phyloP scores from a whole-genome alignment of 2,113 vertebrate genomes.

The Chamaea fasciata region DNA sequence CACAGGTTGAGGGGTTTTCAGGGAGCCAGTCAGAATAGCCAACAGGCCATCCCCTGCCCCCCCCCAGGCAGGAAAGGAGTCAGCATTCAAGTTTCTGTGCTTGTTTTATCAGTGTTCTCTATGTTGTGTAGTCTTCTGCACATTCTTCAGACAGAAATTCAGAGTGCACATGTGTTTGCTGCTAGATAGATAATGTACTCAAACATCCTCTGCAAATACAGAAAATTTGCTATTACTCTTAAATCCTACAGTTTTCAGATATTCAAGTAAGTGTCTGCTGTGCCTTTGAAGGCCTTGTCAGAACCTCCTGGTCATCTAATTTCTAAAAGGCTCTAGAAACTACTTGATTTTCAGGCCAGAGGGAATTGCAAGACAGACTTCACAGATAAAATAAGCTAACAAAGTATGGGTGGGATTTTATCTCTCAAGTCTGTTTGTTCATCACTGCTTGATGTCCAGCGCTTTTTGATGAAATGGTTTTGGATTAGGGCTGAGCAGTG shows the following conservation, averaged over 20 bases:
- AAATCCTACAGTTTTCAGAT: neutral
- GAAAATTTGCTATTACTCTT: neutral
- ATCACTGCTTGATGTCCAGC: neutral
- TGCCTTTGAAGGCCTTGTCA: neutral
- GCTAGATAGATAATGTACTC: neutral
- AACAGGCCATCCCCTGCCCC: neutral
- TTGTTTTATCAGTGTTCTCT: neutral
- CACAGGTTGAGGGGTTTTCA: neutral
- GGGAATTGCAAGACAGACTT: neutral
- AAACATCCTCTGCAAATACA: neutral
- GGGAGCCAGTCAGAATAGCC: neutral
- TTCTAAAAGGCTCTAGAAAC: neutral
- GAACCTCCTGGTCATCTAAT: neutral
- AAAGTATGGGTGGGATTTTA: neutral
- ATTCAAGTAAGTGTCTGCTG: neutral
- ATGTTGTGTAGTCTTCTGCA: neutral
- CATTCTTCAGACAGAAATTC: neutral
- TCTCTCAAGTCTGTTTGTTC: neutral
- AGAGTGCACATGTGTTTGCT: neutral
- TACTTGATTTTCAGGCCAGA: neutral
- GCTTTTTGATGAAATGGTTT: neutral
- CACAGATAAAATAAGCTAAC: neutral
- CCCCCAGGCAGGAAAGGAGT: neutral
- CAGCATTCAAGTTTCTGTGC: neutral
- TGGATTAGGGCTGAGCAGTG: neutral